Base-by-base conservation (phyloP, 1,140 invertebrate genomes). In the Drosophila baimaii region DNA sequence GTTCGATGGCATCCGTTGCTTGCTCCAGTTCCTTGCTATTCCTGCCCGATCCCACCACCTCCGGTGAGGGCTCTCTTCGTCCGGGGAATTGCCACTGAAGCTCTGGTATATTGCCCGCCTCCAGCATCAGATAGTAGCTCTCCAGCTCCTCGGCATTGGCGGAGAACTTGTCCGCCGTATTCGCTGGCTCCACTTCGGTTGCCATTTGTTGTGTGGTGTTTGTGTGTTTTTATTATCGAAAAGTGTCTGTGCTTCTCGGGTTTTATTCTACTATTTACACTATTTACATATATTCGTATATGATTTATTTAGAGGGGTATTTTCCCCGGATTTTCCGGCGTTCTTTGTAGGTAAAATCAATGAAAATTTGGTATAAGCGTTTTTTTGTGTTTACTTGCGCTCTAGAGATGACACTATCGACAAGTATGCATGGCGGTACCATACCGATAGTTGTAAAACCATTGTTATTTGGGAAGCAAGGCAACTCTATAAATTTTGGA, bases 11-110 rank as follows among this genome's bases (percentile, higher is more conserved):
- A 39, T 90, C 78, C 39, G 57, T 37, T 0, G 77, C 65, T n/a
- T 68, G 49, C 44, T 86, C 80, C 33, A 90, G 33, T 15, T 84
- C 85, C 21, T 89, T 84, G 69, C 58, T 79, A 56, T 56, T 79
- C 3, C 63, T 63, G 12, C 69, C 65, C 21, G 55, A 62, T 10
- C 27, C 74, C 19, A 51, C 46, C 23, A 51, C 75, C 43, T 93
- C 77, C 2, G 94, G 93, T 6, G 93, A 93, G 4, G 93, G 93
- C 12, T 93, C 91, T 56, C 93, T 90, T 52, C 93, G 91, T 8
- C 94, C 94, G 15, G 94, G 94, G 72, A 93, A 94, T 80, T 94
- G 93, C 94, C 94, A 94, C 54, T 94, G 92, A 0, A 94, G 83
- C 31, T 94, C 93, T 8, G 94, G 79, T 69, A 93, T 88, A 19